Percentiles rank a stretch among this genome's conserved stretches.
These are phyloP conservation scores for Eupristina koningsbergeri DNA, from an alignment of 1,140 invertebrate genomes.

Conservation along the genomic window DNA sequence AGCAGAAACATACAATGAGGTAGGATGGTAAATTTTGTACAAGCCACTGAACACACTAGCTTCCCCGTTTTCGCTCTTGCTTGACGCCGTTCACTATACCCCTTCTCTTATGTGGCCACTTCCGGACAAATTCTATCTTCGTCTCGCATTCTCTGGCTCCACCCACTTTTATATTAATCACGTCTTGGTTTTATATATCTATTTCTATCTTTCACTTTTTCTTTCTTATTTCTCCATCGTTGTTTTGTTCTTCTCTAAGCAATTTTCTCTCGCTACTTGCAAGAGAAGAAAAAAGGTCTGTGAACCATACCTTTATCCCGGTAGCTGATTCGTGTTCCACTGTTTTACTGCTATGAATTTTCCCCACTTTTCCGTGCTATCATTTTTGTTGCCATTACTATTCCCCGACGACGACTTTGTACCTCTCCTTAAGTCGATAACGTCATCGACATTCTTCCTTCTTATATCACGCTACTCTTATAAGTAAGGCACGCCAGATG, in stretches of 20 bases:
- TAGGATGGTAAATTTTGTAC: slow-evolving; percentile 35
- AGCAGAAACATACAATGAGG: slow-evolving; percentile 44
- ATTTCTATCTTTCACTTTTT: slow-evolving; percentile 55
- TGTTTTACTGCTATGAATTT: slow-evolving; percentile 63
- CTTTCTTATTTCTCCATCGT: slow-evolving; percentile 66
- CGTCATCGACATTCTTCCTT: neutral
- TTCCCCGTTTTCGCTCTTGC: slow-evolving; percentile 68
- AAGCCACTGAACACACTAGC: slow-evolving; percentile 57
- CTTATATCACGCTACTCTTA: neutral
- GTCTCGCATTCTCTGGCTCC: slow-evolving; percentile 59
- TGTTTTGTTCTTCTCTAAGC: slow-evolving; percentile 68
- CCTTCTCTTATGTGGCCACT: slow-evolving; percentile 68
- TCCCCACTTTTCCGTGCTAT: slow-evolving; percentile 54
- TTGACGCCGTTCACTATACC: slow-evolving; percentile 65
- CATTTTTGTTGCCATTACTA: slow-evolving; percentile 28
- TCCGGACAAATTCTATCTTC: slow-evolving; percentile 62
- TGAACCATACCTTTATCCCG: slow-evolving; percentile 71
- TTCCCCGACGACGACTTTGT: slow-evolving; percentile 49
- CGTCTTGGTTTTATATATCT: slow-evolving; percentile 63
- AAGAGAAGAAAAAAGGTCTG: slow-evolving; percentile 55
- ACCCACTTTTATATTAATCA: slow-evolving; percentile 75
- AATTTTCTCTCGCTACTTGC: neutral
- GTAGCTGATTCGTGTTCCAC: slow-evolving; percentile 66
- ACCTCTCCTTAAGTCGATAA: neutral
- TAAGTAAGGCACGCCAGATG: neutral